Evolutionary conservation across 2,888 invertebrate species (phyloP).

Genomic region (Nymphalis c-album): DNA sequence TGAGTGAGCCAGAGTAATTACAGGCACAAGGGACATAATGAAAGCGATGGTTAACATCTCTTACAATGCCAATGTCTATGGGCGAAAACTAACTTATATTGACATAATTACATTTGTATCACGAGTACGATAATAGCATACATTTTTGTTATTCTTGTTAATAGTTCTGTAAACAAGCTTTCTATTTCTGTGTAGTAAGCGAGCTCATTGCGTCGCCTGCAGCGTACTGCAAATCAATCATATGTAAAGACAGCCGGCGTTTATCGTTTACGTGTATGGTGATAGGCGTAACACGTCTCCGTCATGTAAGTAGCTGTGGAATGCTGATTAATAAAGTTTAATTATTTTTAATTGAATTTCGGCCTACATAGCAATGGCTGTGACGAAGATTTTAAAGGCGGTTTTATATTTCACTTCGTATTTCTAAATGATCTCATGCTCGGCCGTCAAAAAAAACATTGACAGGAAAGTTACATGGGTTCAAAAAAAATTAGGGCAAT

Average conservation of each 20-base stretch:
- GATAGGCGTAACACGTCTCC: conserved; percentile 2
- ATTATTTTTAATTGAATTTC: conserved; percentile 5
- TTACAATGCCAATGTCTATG: too few relatives aligned
- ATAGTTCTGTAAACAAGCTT: conserved; percentile 10
- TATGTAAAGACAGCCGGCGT: background rate
- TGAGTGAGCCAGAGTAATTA: too few relatives aligned
- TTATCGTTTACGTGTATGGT: background rate
- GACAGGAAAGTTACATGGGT: too few relatives aligned
- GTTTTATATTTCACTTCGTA: background rate
- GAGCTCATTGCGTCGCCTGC: background rate
- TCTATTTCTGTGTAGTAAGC: background rate
- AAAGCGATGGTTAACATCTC: too few relatives aligned
- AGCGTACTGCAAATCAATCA: background rate
- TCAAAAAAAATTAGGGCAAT: too few relatives aligned
- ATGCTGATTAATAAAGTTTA: background rate
- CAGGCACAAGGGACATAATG: too few relatives aligned
- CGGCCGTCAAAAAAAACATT: too few relatives aligned
- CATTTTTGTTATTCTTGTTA: background rate
- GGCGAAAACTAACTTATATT: too few relatives aligned
- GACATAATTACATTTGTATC: background rate
- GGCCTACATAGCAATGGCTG: background rate
- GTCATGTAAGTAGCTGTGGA: background rate
- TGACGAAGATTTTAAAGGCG: background rate
- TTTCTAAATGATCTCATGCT: too few relatives aligned
- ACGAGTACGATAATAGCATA: background rate